These are phyloP conservation scores for Epistrophe eligans DNA, from an alignment of 2,888 invertebrate genomes.

Conservation along the genomic window DNA sequence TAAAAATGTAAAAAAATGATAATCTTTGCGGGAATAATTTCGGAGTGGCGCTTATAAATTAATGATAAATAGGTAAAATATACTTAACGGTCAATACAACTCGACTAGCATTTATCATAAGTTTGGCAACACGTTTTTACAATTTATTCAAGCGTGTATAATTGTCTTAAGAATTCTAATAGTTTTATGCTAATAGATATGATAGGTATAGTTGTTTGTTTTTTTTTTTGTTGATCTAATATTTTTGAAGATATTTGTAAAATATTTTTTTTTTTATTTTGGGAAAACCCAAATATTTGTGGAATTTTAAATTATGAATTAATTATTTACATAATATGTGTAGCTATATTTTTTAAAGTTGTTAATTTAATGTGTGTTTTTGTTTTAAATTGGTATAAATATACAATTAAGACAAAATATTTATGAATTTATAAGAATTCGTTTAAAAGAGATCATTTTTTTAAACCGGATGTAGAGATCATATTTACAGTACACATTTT, in stretches of 20 bases:
- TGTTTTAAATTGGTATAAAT: background rate
- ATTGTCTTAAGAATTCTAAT: background rate
- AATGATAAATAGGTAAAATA: conserved; percentile 30
- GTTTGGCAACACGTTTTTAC: conserved; percentile 50
- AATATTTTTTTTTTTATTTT: background rate
- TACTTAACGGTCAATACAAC: conserved; percentile 27
- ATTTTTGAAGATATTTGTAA: background rate
- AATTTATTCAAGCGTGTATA: conserved; percentile 29
- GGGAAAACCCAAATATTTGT: conserved; percentile 2
- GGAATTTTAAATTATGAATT: conserved; percentile 12
- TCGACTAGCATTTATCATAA: conserved; percentile 42
- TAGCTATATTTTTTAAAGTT: background rate
- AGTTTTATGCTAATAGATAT: conserved; percentile 16
- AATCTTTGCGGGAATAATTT: conserved; percentile 4
- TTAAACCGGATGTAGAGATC: background rate
- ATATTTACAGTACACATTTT: too few relatives aligned
- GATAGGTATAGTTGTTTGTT: background rate
- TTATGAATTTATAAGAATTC: background rate
- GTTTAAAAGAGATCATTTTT: conserved; percentile 12
- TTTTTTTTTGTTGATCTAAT: background rate
- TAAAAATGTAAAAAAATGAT: conserved; percentile 4
- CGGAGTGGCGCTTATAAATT: conserved; percentile 61
- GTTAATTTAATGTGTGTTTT: conserved; percentile 9
- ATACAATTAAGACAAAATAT: background rate
- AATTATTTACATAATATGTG: background rate